These are phyloP conservation scores for Prionailurus bengalensis DNA, from an alignment of 2,113 vertebrate genomes.

Conservation along the genomic window DNA sequence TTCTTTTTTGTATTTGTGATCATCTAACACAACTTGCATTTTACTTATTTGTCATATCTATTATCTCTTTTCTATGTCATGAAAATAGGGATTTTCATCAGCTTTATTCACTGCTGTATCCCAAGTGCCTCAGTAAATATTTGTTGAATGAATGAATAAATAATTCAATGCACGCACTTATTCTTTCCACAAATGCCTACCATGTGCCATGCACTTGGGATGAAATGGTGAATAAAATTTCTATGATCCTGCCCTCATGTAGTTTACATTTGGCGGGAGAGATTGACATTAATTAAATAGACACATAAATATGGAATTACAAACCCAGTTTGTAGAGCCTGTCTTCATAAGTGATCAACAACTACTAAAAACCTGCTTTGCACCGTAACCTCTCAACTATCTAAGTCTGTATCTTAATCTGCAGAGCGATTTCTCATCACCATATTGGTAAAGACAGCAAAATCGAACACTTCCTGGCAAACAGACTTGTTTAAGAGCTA, in stretches of 20 bases:
- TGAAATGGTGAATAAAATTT: slow-evolving; percentile 20
- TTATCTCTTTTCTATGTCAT: background rate
- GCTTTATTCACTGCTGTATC: background rate
- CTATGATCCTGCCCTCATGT: background rate
- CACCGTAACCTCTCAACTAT: background rate
- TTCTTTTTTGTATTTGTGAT: slow-evolving; percentile 23
- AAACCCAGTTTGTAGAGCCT: background rate
- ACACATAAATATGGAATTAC: background rate
- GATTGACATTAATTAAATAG: background rate
- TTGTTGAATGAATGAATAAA: slow-evolving; percentile 50
- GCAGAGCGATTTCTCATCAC: background rate
- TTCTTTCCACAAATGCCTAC: slow-evolving; percentile 33
- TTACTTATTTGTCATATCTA: slow-evolving; percentile 14
- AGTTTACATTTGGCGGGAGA: slow-evolving; percentile 3
- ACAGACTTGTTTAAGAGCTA: slow-evolving; percentile 26
- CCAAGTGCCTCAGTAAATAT: background rate
- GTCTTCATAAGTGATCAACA: background rate
- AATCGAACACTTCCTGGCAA: slow-evolving; percentile 24
- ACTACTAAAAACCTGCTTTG: background rate
- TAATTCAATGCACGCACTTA: background rate
- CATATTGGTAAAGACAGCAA: slow-evolving; percentile 42
- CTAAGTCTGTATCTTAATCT: slow-evolving; percentile 6
- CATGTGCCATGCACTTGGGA: background rate
- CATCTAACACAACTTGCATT: background rate
- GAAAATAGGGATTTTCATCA: background rate